phyloP scores from a whole-genome alignment of 2,113 vertebrate genomes.

The Irena cyanogastra region DNA sequence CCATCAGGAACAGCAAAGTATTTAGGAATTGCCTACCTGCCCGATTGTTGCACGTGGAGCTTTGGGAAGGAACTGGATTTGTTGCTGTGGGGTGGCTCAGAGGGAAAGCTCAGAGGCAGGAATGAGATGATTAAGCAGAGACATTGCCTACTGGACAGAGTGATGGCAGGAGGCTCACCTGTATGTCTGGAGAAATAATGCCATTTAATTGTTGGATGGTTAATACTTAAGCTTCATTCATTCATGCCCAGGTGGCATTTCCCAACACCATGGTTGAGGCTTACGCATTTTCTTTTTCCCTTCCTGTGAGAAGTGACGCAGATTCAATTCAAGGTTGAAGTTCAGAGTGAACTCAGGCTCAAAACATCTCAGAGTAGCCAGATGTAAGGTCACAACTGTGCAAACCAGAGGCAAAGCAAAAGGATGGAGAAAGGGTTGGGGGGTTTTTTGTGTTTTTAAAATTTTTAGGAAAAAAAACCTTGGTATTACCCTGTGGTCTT shows the following conservation, averaged over 20 bases:
- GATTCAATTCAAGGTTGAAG: not conserved
- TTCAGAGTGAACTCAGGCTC: not conserved
- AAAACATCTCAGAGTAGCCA: not conserved
- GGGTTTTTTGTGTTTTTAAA: not conserved
- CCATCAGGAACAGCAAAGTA: not conserved
- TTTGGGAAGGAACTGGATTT: not conserved
- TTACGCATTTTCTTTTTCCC: not conserved
- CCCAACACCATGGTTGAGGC: not conserved
- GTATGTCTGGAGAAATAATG: not conserved
- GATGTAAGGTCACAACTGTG: not conserved
- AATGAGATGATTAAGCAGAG: not conserved
- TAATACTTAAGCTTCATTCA: not conserved
- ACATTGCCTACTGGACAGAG: not conserved
- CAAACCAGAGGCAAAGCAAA: not conserved
- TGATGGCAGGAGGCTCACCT: not conserved
- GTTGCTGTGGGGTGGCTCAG: not conserved
- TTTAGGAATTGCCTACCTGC: not conserved
- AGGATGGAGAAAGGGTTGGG: not conserved
- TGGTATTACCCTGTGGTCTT: not conserved
- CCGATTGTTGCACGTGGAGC: rapidly evolving
- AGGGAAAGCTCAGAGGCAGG: not conserved
- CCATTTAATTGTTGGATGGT: not conserved
- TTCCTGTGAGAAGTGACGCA: not conserved
- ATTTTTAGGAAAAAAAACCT: not conserved
- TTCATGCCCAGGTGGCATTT: not conserved